Evolutionary conservation across 2,888 invertebrate species (phyloP).

Genomic region (Achlya flavicornis): DNA sequence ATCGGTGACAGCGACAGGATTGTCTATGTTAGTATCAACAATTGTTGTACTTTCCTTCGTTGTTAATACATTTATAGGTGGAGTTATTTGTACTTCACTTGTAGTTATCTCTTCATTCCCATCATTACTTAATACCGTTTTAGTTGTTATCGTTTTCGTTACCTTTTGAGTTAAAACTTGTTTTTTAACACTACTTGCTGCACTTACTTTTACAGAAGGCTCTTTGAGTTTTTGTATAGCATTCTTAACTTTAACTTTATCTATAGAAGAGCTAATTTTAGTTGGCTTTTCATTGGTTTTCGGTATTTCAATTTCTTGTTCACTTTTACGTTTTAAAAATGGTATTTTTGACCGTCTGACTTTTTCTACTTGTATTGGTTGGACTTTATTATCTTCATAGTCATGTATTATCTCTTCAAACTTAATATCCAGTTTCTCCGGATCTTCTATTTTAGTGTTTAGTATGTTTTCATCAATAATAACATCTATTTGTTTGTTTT

Average conservation of each 20-base stretch:
- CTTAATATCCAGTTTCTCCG: constrained; percentile 59
- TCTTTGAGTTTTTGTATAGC: constrained; percentile 13
- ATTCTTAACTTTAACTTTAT: constrained; percentile 21
- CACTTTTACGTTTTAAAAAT: constrained; percentile 55
- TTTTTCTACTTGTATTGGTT: constrained; percentile 46
- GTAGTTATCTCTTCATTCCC: background rate
- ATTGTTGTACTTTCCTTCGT: background rate
- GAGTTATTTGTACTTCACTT: background rate
- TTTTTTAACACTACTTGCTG: constrained; percentile 11
- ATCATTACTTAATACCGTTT: constrained; percentile 11
- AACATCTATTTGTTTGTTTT: constrained; percentile 23
- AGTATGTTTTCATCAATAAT: constrained; percentile 41
- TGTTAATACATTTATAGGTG: background rate
- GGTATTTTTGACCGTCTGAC: constrained; percentile 63
- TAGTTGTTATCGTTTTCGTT: constrained; percentile 12
- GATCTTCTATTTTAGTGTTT: constrained; percentile 56
- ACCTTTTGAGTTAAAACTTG: background rate
- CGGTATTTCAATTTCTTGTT: constrained; percentile 48
- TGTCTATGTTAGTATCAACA: background rate
- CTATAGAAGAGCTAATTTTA: constrained; percentile 9
- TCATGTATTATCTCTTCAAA: constrained; percentile 75
- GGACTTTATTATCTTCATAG: constrained; percentile 58
- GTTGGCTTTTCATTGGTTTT: constrained; percentile 21
- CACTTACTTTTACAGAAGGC: background rate
- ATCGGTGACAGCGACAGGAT: background rate